phyloP scores from a whole-genome alignment of 2,888 invertebrate species.

The Melinopterus prodromus region DNA sequence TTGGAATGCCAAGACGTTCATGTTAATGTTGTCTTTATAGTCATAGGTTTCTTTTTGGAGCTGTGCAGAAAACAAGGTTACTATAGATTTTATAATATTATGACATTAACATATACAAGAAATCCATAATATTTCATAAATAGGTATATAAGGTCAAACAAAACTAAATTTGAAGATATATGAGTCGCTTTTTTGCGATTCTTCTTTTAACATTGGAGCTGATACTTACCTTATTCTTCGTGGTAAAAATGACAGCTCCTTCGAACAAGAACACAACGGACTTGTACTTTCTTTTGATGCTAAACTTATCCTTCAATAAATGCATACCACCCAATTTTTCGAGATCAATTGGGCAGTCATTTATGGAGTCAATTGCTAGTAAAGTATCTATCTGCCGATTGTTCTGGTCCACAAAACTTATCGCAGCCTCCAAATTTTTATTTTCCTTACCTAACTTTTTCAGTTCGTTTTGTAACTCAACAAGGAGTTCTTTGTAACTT shows the following conservation, averaged over 20 bases:
- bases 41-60: slow-evolving; percentile 50
- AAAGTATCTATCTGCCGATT: slow-evolving; percentile 56
- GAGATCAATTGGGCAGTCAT: slow-evolving; percentile 56
- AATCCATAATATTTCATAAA: no score
- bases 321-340: slow-evolving; percentile 49
- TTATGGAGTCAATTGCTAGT: slow-evolving; percentile 55
- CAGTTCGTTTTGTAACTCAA: slow-evolving; percentile 41
- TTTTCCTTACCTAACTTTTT: slow-evolving; percentile 42
- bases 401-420: slow-evolving; percentile 50
- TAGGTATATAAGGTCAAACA: no score
- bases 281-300: slow-evolving; percentile 49
- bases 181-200: no score
- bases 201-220: no score
- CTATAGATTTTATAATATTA: no score
- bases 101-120: no score
- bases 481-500: slow-evolving; percentile 53
- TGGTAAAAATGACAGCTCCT: slow-evolving; percentile 53
- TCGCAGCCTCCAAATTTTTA: slow-evolving; percentile 44
- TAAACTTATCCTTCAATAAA: slow-evolving; percentile 53
- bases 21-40: slow-evolving; percentile 51
- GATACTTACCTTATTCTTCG: slow-evolving; percentile 42
- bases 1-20: slow-evolving; percentile 42
- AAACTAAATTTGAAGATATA: no score
- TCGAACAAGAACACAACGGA: slow-evolving; percentile 56
- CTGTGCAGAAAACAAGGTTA: slow-evolving; percentile 22